Evolutionary conservation across 1,140 invertebrate genomes (phyloP), one percentile per base, ranked within the genome.

Genomic region (Temnothorax longispinosus): DNA sequence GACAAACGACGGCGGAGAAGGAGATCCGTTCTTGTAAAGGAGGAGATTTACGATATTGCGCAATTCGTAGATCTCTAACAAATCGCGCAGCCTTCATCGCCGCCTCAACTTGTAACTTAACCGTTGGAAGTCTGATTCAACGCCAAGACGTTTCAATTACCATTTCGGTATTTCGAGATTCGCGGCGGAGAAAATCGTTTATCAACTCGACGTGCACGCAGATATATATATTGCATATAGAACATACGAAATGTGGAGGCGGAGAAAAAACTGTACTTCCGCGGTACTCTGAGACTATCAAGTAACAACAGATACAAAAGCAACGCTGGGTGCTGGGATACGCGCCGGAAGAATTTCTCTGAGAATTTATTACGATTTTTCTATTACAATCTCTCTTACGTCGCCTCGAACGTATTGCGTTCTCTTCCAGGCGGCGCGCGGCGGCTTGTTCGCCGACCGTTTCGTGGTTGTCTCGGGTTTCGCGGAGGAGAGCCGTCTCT

Each of bases 1-100:
- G 87, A 89, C 88, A 86, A 89, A 89, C 84, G 85, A 87, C 81
- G 78, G 27, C 11, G 18, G 58, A 78, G 58, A 21, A 65, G 60
- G 58, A 35, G 56, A 64, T 54, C 27, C 67, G 69, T 71, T 74
- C 78, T 87, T 86, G 88, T 88, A 84, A 75, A 81, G 65, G 71
- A 71, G 52, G 78, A 87, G 78, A 85, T 85, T 87, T 86, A 72
- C 84, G 85, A 69, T 54, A 58, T 74, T 82, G 76, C 67, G 60
- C 54, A 58, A 65, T 67, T 80, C 58, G 21, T 64, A 52, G 77
- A 77, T 87, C 71, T 54, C 67, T 18, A 84, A 38, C 67, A 56
- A 72, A 74, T 80, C 74, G 72, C 58, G 58, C 64, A 21, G 64
- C 71, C 18, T 47, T 62, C 78, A 81, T 81, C 65, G 65, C 27